Evolutionary conservation across 92 coral and sea anemone genomes (phyloP).

Genomic region (Galaxea fascicularis): DNA sequence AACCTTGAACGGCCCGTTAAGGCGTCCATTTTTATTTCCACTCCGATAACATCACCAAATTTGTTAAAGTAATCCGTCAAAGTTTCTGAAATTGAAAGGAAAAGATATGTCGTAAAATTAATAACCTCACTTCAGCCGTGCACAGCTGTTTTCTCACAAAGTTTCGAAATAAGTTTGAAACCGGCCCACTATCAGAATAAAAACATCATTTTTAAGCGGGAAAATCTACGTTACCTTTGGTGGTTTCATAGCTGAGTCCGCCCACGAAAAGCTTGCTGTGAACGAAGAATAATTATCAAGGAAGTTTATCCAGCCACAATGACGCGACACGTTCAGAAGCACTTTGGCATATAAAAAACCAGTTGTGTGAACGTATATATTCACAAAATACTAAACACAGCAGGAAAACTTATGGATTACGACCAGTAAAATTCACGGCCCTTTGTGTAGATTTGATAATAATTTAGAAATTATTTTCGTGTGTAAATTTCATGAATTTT

Average conservation of each 20-base stretch:
- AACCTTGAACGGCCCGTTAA: constrained; percentile 95
- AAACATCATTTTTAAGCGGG: constrained; percentile 10
- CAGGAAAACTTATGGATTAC: constrained; percentile 34
- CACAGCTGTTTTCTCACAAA: constrained; percentile 30
- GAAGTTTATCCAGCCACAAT: constrained; percentile 15
- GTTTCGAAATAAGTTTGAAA: constrained; percentile 7
- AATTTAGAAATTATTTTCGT: constrained; percentile 30
- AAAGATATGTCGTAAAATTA: constrained; percentile 9
- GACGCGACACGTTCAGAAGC: constrained; percentile 46
- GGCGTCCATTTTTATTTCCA: constrained; percentile 92
- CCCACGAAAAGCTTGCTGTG: constrained; percentile 99
- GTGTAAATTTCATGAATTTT: constrained; percentile 45
- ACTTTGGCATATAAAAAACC: constrained; percentile 7
- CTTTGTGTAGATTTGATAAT: constrained; percentile 23
- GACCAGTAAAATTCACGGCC: constrained; percentile 34
- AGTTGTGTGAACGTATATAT: constrained; percentile 17
- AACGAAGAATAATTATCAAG: constrained; percentile 36
- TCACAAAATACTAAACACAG: constrained; percentile 57
- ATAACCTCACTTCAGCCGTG: not conserved
- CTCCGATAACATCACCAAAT: constrained; percentile 95
- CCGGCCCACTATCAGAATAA: constrained; percentile 16
- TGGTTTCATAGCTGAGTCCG: constrained; percentile 97
- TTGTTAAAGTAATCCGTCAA: constrained; percentile 85
- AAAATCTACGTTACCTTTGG: constrained; percentile 80
- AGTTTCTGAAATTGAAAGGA: constrained; percentile 69